A percentile compares a stretch with the other conserved stretches of the same genome.
phyloP scores from a whole-genome alignment of 1,140 invertebrate genomes.

The Polypedilum pembai region DNA sequence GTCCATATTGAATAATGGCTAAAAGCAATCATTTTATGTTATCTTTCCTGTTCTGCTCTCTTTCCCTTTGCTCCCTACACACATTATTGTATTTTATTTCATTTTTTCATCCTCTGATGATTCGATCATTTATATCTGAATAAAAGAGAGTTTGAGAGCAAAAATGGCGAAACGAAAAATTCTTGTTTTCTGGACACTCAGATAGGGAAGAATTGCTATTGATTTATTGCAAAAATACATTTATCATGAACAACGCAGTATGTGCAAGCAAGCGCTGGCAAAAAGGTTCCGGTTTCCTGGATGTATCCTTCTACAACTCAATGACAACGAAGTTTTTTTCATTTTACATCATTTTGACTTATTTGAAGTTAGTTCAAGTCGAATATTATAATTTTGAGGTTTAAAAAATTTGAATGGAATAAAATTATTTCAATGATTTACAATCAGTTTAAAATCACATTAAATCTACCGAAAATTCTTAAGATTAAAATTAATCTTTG shows the following conservation, averaged over 20 bases:
- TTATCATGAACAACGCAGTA: neutral
- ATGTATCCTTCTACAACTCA: neutral
- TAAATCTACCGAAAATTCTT: no score
- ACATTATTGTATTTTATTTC: neutral
- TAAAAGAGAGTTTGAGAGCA: neutral
- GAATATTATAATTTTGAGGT: no score
- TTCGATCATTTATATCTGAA: neutral
- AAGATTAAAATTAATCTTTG: no score
- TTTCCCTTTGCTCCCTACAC: neutral
- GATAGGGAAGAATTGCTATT: neutral
- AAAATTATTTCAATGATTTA: no score
- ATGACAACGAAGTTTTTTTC: neutral
- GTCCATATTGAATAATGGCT: neutral
- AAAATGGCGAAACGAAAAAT: no score
- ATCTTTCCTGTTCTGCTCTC: neutral
- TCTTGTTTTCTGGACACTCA: neutral
- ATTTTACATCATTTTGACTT: no score
- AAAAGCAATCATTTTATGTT: neutral
- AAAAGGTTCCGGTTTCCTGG: neutral
- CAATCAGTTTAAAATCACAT: no score
- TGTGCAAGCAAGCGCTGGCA: neutral
- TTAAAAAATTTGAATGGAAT: no score
- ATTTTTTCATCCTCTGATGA: neutral
- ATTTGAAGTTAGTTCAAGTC: no score
- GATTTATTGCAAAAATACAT: conserved; percentile 28